Evolutionary conservation across 2,888 invertebrate genomes (phyloP).

Genomic region (Spodoptera picta): DNA sequence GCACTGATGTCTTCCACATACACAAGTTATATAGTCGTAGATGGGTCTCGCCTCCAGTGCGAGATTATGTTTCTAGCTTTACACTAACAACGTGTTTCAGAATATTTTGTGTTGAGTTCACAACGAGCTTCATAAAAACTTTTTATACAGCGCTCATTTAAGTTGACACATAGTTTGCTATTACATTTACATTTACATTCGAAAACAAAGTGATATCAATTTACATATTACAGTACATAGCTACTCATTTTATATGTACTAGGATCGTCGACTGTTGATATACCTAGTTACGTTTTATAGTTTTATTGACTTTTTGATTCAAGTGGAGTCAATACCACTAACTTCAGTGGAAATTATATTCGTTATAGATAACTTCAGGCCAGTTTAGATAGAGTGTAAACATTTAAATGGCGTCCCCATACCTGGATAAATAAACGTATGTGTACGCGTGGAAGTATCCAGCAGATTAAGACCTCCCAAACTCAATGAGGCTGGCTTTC

Average conservation of each 20-base stretch:
- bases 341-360: background rate
- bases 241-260: background rate
- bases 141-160: constrained; percentile 35
- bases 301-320: too few species aligned
- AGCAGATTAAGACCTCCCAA: constrained; percentile 51
- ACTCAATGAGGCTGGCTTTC: constrained; percentile 50
- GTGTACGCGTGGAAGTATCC: constrained; percentile 50
- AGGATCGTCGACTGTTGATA: background rate
- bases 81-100: constrained; percentile 48
- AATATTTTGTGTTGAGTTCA: constrained; percentile 47
- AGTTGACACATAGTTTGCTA: constrained; percentile 34
- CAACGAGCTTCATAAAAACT: constrained; percentile 45
- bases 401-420: constrained; percentile 36
- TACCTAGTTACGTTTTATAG: background rate
- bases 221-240: constrained; percentile 11
- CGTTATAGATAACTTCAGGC: constrained; percentile 2
- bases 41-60: constrained; percentile 42
- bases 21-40: constrained; percentile 29
- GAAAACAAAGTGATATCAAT: constrained; percentile 28
- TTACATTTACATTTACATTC: constrained; percentile 38
- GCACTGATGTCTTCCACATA: constrained; percentile 45
- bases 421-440: constrained; percentile 44
- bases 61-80: constrained; percentile 49
- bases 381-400: constrained; percentile 22
- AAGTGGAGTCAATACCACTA: too few species aligned